Evolutionary conservation across 2,113 vertebrate genomes (phyloP).

Genomic region (Triplophysa dalaica): DNA sequence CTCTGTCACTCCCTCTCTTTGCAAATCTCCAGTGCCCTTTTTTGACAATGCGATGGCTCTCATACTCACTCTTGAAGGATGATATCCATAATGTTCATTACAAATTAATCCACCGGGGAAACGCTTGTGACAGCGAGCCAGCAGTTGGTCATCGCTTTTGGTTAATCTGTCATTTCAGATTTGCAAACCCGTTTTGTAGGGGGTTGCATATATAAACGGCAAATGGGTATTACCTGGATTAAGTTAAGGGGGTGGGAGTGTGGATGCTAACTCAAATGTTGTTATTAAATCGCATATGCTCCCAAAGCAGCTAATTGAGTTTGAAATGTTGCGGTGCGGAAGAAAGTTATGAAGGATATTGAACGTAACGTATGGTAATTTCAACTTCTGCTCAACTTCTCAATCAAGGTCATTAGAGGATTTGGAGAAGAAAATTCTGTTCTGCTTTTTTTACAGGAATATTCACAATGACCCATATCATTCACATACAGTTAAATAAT

Average conservation of each 20-base stretch:
- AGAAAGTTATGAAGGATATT: conserved; percentile 43
- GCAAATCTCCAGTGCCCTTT: conserved; percentile 75
- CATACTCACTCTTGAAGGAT: conserved; percentile 76
- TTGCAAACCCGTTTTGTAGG: conserved; percentile 64
- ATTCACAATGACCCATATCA: not conserved
- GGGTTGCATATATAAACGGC: conserved; percentile 65
- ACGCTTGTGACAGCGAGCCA: conserved; percentile 73
- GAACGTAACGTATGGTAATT: conserved; percentile 39
- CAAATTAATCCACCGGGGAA: conserved; percentile 78
- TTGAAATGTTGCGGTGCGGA: conserved; percentile 41
- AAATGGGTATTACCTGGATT: conserved; percentile 64
- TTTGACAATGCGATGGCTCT: conserved; percentile 76
- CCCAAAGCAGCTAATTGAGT: conserved; percentile 54
- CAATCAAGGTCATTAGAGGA: conserved; percentile 35
- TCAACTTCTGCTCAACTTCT: conserved; percentile 3
- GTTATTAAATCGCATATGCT: conserved; percentile 31
- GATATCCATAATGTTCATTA: conserved; percentile 79
- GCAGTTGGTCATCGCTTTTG: conserved; percentile 75
- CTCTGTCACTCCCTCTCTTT: conserved; percentile 20
- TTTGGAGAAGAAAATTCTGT: not conserved
- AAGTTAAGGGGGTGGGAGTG: conserved; percentile 27
- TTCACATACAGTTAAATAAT: not conserved
- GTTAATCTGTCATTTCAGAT: conserved; percentile 77
- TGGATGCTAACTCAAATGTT: conserved; percentile 44
- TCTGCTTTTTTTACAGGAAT: too few species aligned